Conservation (phyloP, 92 coral and sea anemone species). For the Anthopleura xanthogrammica region DNA sequence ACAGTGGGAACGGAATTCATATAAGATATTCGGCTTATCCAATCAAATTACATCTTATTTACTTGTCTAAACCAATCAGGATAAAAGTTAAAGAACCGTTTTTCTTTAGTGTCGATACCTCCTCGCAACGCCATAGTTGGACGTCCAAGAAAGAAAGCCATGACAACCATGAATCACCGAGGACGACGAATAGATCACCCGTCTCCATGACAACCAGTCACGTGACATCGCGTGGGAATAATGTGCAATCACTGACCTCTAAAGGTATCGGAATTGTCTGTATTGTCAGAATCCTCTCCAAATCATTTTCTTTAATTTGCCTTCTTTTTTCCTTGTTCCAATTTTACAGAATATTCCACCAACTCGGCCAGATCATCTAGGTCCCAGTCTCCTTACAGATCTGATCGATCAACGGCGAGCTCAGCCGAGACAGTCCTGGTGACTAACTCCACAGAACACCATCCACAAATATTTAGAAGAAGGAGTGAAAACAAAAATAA, state of each 20-base stretch:
- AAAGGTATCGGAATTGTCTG: neutral
- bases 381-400: conserved; percentile 63
- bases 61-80: neutral
- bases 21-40: neutral
- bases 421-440: conserved; percentile 37
- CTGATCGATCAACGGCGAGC: conserved; percentile 54
- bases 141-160: neutral
- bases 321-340: neutral
- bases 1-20: too few relatives aligned
- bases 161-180: neutral
- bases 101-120: neutral
- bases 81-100: too few relatives aligned
- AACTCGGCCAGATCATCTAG: conserved; percentile 56
- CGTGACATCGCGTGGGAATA: neutral
- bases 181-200: neutral
- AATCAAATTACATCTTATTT: neutral
- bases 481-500: neutral
- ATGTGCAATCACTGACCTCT: neutral
- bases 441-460: conserved; percentile 9
- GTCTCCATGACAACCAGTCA: conserved; percentile 6
- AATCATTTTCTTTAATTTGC: too few relatives aligned
- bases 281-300: too few relatives aligned
- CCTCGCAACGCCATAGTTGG: neutral
- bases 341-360: conserved; percentile 9
- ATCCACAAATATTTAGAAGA: neutral